Percentiles rank a stretch among this genome's conserved stretches.
Evolutionary conservation across 2,888 invertebrate species (phyloP).

Genomic region (Flabesymbios commensalis): DNA sequence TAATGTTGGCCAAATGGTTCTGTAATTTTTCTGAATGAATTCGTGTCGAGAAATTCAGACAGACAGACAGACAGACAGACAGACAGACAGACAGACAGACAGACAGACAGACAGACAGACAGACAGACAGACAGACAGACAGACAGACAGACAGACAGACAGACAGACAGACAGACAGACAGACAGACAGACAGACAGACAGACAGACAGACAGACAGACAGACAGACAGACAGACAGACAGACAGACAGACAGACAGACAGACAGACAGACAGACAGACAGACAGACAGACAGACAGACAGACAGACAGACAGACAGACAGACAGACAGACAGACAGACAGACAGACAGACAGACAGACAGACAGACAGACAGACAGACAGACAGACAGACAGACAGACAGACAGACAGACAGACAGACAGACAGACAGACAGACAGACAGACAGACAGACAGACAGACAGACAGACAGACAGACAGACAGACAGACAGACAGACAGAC

Average conservation of each 20-base stretch:
- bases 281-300: background rate
- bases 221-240: background rate
- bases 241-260: slow-evolving; percentile 4
- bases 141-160: too few species aligned
- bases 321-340: background rate
- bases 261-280: background rate
- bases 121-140: too few species aligned
- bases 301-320: slow-evolving; percentile 5
- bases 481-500: background rate
- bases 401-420: slow-evolving; percentile 11
- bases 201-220: slow-evolving; percentile 1
- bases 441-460: slow-evolving; percentile 7
- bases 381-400: background rate
- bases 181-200: background rate
- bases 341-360: background rate
- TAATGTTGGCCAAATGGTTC: too few species aligned
- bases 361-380: slow-evolving; percentile 3
- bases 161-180: background rate
- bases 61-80: background rate
- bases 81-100: background rate
- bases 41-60: background rate
- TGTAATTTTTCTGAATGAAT: too few species aligned
- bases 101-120: background rate
- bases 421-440: slow-evolving; percentile 13
- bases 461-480: background rate